Conservation (phyloP, 2,888 invertebrate species). For the Abrostola triplasia region DNA sequence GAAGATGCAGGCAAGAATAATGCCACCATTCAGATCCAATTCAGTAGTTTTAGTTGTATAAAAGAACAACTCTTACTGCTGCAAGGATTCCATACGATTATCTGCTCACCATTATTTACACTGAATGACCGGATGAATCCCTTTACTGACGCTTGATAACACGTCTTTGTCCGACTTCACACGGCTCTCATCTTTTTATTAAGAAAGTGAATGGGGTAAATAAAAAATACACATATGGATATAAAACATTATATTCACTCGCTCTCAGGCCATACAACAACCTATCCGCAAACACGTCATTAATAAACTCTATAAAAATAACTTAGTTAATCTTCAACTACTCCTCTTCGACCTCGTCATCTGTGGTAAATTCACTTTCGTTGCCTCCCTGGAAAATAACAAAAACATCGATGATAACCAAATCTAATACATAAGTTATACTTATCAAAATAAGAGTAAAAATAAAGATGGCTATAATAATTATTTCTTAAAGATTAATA, state of each 20-base stretch:
- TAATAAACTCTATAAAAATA: slow-evolving; percentile 88
- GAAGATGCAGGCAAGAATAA: no score
- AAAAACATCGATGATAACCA: neutral
- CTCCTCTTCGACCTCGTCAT: slow-evolving; percentile 90
- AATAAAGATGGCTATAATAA: no score
- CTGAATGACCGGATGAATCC: no score
- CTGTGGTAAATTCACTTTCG: slow-evolving; percentile 90
- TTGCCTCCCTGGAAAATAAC: slow-evolving; percentile 84
- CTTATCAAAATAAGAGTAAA: no score
- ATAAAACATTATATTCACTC: slow-evolving; percentile 86
- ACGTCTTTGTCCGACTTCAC: no score
- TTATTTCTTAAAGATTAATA: no score
- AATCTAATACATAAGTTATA: neutral
- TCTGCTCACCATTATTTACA: no score
- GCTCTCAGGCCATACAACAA: slow-evolving; percentile 77
- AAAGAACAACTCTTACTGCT: no score
- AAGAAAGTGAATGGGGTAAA: slow-evolving; percentile 13
- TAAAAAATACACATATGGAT: slow-evolving; percentile 66
- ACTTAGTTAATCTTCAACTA: slow-evolving; percentile 77
- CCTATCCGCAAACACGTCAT: slow-evolving; percentile 71
- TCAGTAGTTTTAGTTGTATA: no score
- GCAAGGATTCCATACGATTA: no score
- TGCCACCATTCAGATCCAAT: no score
- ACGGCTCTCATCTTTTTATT: neutral
- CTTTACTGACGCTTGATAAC: no score